A percentile compares a stretch with the other conserved stretches of the same genome.
Evolutionary conservation across 2,113 vertebrate species (phyloP).

Genomic region (Hippolais icterina): DNA sequence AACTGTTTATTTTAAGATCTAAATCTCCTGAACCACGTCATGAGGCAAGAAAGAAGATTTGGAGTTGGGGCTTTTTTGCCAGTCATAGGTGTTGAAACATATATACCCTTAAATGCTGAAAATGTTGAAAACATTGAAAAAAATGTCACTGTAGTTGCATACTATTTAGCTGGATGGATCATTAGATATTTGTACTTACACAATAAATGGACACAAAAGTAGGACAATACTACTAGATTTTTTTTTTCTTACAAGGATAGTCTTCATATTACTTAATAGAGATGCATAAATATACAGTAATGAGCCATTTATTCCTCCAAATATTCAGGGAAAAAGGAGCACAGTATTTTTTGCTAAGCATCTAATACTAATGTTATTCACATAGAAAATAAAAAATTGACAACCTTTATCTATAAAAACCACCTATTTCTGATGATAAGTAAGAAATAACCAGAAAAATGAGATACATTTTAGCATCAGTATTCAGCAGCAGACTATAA

Average conservation of each 20-base stretch:
- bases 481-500: background rate
- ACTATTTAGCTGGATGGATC: background rate
- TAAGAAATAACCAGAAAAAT: background rate
- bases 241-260: background rate
- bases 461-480: background rate
- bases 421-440: background rate
- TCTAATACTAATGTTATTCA: background rate
- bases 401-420: background rate
- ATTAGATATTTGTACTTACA: background rate
- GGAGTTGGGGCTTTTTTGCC: fast-evolving
- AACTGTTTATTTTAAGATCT: background rate
- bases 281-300: background rate
- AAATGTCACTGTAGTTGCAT: background rate
- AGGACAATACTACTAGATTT: background rate
- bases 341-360: background rate
- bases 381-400: background rate
- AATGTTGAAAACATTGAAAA: background rate
- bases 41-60: background rate
- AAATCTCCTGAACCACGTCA: background rate
- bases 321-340: background rate
- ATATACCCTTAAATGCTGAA: background rate
- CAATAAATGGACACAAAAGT: background rate
- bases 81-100: background rate
- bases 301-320: background rate
- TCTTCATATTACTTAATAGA: background rate